phyloP scores from a whole-genome alignment of 2,113 vertebrate genomes.

The Chaenogobius annularis region DNA sequence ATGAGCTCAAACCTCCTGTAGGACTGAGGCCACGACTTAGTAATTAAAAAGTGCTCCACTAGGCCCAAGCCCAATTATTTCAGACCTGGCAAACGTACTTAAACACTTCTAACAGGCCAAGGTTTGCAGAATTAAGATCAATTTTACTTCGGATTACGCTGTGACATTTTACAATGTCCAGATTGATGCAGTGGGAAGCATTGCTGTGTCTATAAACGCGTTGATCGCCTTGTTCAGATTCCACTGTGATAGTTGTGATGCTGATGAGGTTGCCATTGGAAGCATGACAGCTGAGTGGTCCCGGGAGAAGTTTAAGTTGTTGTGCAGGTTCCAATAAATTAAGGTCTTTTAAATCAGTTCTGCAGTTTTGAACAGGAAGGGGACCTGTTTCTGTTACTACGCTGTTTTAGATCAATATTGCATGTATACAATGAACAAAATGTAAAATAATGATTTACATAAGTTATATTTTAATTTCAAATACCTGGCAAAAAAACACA shows the following conservation, averaged over 20 bases:
- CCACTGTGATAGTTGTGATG: conserved; percentile 32
- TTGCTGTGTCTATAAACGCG: conserved; percentile 13
- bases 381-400: too few relatives aligned
- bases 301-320: not conserved
- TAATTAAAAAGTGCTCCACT: conserved; percentile 64
- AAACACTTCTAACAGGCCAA: conserved; percentile 22
- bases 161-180: conserved; percentile 52
- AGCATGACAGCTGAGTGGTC: conserved; percentile 28
- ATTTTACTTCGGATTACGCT: conserved; percentile 4
- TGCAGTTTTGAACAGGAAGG: too few relatives aligned
- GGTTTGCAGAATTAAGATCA: conserved; percentile 16
- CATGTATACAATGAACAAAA: too few relatives aligned
- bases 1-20: conserved; percentile 37
- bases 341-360: not conserved
- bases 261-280: conserved; percentile 13
- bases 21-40: conserved; percentile 48
- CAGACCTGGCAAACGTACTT: conserved; percentile 48
- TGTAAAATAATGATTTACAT: too few relatives aligned
- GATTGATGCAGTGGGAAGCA: conserved; percentile 36
- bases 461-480: too few relatives aligned
- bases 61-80: conserved; percentile 55
- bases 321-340: not conserved
- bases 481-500: too few relatives aligned
- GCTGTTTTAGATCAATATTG: too few relatives aligned
- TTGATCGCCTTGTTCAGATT: conserved; percentile 40